Base-by-base conservation (phyloP, 2,888 invertebrate genomes). In the Trachelus troglodyta region DNA sequence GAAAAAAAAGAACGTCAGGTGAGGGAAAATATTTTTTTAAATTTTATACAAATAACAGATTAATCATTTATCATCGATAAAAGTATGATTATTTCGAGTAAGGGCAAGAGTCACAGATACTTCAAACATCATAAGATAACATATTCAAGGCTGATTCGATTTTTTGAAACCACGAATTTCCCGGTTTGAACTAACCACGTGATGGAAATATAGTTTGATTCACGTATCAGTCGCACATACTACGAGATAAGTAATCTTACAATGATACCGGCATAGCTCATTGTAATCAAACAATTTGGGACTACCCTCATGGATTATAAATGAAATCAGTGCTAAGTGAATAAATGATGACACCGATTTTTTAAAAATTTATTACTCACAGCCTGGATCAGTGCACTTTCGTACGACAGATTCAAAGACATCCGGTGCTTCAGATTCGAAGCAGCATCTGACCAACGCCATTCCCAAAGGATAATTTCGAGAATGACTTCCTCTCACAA, bases 331-430 rank as follows among this genome's bases (percentile, higher is more conserved):
- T 73, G 34, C 23, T 40, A 56, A 40, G 4, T 30, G 33, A 33
- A 33, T 33, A 33, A 3, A 33, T 33, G 34, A 76, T 37, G 4
- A 74, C 35, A 74, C 12, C 12, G 35, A 56, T 23, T 23, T 56
- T 56, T 23, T 9, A 0, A 40, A 15, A 23, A 56, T 56, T 56
- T 9, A 34, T 79, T 92, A 96, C 96, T 96, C 93, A 96, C 96
- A 96, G 88, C 95, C 94, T 79, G 96, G 95, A 92, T 96, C 96
- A 74, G 96, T 95, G 90, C 96, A 96, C 92, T 96, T 96, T 92
- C 95, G 95, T 71, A 95, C 93, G 86, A 96, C 94, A 33, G 95
- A 94, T 86, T 96, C 96, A 82, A 96, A 92, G 89, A 96, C 94
- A 90, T 96, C 96, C 30, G 95, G 94, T 69, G 95, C 92, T 88